A percentile compares a stretch with the other conserved stretches of the same genome.
phyloP scores from a whole-genome alignment of 2,888 invertebrate genomes.

The Xestoiulus laeticollis region DNA sequence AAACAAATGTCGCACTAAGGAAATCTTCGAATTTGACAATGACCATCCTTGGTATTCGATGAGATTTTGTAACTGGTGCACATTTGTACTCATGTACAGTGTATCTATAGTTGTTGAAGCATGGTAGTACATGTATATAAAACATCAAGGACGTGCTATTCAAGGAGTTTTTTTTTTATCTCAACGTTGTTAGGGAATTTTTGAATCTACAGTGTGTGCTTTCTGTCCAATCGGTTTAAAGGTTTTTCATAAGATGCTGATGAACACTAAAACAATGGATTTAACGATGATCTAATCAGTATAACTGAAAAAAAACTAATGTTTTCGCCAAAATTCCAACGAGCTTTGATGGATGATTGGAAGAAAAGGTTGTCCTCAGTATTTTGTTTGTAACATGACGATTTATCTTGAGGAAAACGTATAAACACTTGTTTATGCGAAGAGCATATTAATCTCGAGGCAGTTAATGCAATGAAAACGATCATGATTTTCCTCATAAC shows the following conservation, averaged over 20 bases:
- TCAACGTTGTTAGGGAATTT: background rate
- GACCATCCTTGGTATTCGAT: background rate
- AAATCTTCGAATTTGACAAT: background rate
- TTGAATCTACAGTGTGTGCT: background rate
- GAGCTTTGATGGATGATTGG: background rate
- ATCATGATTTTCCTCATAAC: background rate
- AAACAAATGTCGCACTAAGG: background rate
- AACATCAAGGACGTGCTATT: background rate
- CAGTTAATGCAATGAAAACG: background rate
- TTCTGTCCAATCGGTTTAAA: background rate
- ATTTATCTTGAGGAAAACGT: background rate
- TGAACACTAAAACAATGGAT: background rate
- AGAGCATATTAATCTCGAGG: background rate
- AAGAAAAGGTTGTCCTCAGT: background rate
- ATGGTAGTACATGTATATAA: background rate
- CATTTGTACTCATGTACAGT: background rate
- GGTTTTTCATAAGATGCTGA: background rate
- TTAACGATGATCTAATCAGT: background rate
- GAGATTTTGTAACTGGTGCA: background rate
- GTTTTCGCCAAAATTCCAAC: background rate
- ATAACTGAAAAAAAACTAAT: background rate
- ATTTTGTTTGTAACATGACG: background rate
- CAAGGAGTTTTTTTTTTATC: background rate
- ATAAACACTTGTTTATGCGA: background rate
- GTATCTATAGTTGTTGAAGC: background rate